Evolutionary conservation across 2,113 vertebrate genomes (phyloP).

Genomic region (Oryzias javanicus): DNA sequence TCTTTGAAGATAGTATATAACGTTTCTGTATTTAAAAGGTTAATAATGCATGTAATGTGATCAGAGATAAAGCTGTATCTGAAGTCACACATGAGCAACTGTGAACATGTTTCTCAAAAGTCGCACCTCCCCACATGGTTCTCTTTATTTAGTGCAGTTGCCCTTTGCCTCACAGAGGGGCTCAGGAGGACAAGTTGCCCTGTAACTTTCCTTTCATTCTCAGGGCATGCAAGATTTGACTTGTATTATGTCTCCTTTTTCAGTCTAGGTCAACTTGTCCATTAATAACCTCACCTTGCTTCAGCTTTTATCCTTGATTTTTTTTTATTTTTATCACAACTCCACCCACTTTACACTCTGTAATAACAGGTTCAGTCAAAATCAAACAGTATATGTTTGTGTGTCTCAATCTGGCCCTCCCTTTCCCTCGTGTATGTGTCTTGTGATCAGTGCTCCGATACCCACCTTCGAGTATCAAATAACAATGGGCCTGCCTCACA

Average conservation of each 20-base stretch:
- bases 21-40: background rate
- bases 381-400: conserved; percentile 12
- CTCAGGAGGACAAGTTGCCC: conserved; percentile 15
- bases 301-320: conserved; percentile 19
- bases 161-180: conserved; percentile 18
- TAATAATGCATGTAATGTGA: background rate
- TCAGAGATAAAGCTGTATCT: background rate
- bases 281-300: conserved; percentile 11
- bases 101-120: conserved; percentile 56
- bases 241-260: conserved; percentile 3
- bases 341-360: conserved; percentile 38
- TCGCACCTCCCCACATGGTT: conserved; percentile 27
- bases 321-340: conserved; percentile 49
- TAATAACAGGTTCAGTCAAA: conserved; percentile 31
- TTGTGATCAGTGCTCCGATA: conserved; percentile 70
- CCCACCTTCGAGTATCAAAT: conserved; percentile 69
- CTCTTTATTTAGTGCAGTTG: conserved; percentile 36
- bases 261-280: conserved; percentile 7
- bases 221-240: conserved; percentile 4
- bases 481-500: conserved; percentile 71
- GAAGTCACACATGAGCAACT: conserved; percentile 29
- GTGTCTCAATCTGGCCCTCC: conserved; percentile 28
- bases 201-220: conserved; percentile 3
- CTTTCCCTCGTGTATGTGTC: conserved; percentile 40
- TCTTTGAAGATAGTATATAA: background rate